Base-by-base conservation (phyloP, 2,888 invertebrate species). In the Lapara coniferarum region DNA sequence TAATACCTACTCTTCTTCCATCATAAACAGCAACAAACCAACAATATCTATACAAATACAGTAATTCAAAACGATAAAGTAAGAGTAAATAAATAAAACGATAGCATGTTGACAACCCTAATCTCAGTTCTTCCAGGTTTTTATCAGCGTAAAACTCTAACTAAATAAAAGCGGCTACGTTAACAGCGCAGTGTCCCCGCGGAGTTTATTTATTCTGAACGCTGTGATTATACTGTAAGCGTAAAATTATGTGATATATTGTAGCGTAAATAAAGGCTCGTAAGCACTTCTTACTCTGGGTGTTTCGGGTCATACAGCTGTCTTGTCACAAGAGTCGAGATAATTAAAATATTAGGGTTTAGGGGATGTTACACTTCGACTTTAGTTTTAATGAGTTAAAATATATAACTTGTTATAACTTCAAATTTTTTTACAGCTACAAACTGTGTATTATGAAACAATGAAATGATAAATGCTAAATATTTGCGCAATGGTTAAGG, bases 221-320 rank as follows among this genome's bases (percentile, higher is more conserved):
- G 19, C 55, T 76, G 77, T 83, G 80, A 84, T 84, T 86, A 81
- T 79, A 78, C 78, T 77, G 77, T 76, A 75, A 72, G 77, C 75
- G 77, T 79, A 79, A 79, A 68, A 58, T 52, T 52, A 59, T 68
- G 72, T 76, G 78, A 81, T 80, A 78, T 69, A 72, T 83, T 80
- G 78, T 79, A 74, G 73, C 70, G 75, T 75, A 79, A 77, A 80
- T 79, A 80, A 80, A 80, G 73, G 80, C 74, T 79, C 75, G 73
- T 78, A 77, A 76, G 77, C 56, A 71, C 73, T 73, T 71, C 74
- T 74, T 73, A 71, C 74, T 74, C 74, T 72, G 71, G 70, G 72
- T 37, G 14, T 37, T 55, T 37, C 14, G 7, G 14, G n/a, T 44
- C 25, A 67, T 12, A 37, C 72, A 73, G 68, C 75, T 70, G 70